Base-by-base conservation (phyloP, 1,140 invertebrate genomes). In the Homarus americanus region DNA sequence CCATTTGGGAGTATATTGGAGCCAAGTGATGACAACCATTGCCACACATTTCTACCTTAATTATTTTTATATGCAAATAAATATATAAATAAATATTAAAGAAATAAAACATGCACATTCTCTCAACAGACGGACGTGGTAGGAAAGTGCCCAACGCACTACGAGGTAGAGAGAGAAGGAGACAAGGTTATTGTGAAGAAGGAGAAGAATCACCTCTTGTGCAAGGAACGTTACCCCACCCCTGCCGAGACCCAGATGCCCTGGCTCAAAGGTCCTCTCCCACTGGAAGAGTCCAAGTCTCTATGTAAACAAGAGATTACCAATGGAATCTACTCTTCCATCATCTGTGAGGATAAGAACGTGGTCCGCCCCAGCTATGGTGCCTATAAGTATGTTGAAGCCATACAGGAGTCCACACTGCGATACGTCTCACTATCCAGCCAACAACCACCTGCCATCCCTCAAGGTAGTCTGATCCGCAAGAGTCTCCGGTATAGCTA, bases 41-140 rank as follows among this genome's bases (percentile, higher is more conserved):
- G n/a, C n/a, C n/a, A n/a, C n/a, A n/a, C n/a, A n/a, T n/a, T n/a
- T n/a, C n/a, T n/a, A n/a, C n/a, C n/a, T n/a, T n/a, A 10, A 0
- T 2, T 49, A 49, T 49, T 49, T 49, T 10, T 49, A 2, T 49
- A 10, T 9, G 9, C 0, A 10, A 49, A 49, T 17, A 49, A 49
- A 49, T 24, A 58, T 24, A 20, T 20, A 58, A 58, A 15, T 20
- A 7, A 10, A 24, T 58, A 3, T 20, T 24, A 58, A 4, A 20
- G 53, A 17, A 17, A 58, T 20, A 20, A 58, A 58, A 58, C 53
- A 58, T 15, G 4, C 63, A 40, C 20, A 36, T 34, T 49, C 38
- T 75, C 36, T 40, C 40, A 20, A 40, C 82, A 92, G 91, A 92
- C 87, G 15, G 91, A 92, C 24, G 83, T 92, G 12, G 84, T 90